Evolutionary conservation across 2,888 invertebrate genomes (phyloP).

Genomic region (Rhagium mordax): DNA sequence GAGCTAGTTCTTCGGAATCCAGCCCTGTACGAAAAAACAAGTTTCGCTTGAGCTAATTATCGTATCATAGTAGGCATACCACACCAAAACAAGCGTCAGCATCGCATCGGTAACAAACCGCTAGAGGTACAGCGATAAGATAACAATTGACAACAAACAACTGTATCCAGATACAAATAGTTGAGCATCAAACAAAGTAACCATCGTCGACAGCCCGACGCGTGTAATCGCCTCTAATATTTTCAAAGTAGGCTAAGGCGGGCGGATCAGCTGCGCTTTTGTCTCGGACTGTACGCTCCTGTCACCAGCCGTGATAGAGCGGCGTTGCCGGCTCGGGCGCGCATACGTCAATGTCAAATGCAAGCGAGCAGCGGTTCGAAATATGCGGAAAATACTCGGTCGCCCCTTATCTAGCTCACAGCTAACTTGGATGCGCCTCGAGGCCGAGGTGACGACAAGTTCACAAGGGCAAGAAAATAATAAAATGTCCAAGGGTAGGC

Average conservation of each 20-base stretch:
- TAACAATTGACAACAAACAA: too few species aligned
- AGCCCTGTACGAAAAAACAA: too few species aligned
- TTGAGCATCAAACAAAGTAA: too few species aligned
- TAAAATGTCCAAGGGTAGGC: background rate
- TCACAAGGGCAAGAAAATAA: constrained; percentile 4
- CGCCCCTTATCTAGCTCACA: constrained; percentile 22
- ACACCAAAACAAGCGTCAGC: too few species aligned
- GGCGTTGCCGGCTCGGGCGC: constrained; percentile 59
- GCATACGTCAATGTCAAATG: constrained; percentile 57
- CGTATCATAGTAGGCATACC: too few species aligned
- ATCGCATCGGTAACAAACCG: too few species aligned
- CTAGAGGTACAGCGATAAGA: too few species aligned
- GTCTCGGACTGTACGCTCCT: constrained; percentile 60
- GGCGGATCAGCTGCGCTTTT: constrained; percentile 56
- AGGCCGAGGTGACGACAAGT: background rate
- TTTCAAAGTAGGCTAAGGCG: constrained; percentile 50
- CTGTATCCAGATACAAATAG: too few species aligned
- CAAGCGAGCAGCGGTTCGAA: constrained; percentile 13
- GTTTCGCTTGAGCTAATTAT: too few species aligned
- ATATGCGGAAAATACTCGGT: constrained; percentile 28
- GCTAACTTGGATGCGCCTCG: constrained; percentile 13
- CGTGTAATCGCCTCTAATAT: constrained; percentile 20
- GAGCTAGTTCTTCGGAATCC: too few species aligned
- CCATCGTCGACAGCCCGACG: background rate
- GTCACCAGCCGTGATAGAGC: constrained; percentile 61